Percentiles rank a stretch among this genome's conserved stretches.
phyloP scores from a whole-genome alignment of 2,113 vertebrate species.

The Lepus americanus region DNA sequence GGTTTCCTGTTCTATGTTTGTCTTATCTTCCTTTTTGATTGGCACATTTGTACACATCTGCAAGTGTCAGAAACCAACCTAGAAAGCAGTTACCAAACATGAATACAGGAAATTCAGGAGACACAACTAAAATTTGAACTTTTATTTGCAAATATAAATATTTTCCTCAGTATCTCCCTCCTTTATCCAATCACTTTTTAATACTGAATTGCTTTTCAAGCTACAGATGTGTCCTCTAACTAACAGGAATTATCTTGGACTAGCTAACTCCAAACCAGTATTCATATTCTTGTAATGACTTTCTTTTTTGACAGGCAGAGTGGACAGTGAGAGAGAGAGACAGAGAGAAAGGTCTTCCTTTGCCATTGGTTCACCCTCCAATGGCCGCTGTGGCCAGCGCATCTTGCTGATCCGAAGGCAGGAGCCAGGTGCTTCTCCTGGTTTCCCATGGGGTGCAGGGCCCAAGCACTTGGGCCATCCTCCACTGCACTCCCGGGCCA shows the following conservation, averaged over 20 bases:
- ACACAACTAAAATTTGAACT: slow-evolving; percentile 28
- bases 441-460: no score
- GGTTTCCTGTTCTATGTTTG: not conserved
- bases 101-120: not conserved
- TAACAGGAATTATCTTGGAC: slow-evolving; percentile 29
- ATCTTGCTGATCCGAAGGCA: no score
- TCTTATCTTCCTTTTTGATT: not conserved
- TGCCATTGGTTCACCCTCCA: no score
- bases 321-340: no score
- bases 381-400: no score
- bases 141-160: slow-evolving; percentile 30
- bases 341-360: no score
- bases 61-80: not conserved
- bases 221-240: not conserved
- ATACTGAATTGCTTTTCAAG: not conserved
- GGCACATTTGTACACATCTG: not conserved
- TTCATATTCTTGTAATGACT: slow-evolving; percentile 47
- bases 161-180: not conserved
- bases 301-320: not conserved
- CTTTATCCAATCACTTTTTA: not conserved
- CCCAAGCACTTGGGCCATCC: no score
- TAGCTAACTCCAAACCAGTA: not conserved
- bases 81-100: not conserved
- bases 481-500: no score
- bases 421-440: no score